Base-by-base conservation (phyloP, 2,113 vertebrate species). In the Lophotis ruficrista region DNA sequence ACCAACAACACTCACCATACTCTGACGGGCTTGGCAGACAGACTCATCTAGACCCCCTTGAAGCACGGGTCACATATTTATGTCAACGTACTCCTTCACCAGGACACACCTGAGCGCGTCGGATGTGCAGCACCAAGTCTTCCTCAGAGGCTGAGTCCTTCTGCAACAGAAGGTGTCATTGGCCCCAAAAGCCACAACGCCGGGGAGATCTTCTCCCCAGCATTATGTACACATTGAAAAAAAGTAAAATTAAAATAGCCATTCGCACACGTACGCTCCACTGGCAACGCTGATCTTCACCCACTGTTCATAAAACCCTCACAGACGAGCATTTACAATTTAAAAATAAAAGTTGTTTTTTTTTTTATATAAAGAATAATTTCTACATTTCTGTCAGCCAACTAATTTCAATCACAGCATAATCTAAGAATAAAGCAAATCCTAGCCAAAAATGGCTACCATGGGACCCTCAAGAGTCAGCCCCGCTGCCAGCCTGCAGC, bases 361-460 rank as follows among this genome's bases (percentile, higher is more conserved):
- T 30, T 35, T 17, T 43, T 18, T 66, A 43, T 43, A 43, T 68
- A 31, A 71, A 64, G 37, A 94, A 61, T 79, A 84, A 88, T 80
- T 77, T 75, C 85, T 89, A 97, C 56, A 45, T 53, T 89, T 87
- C 60, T 87, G 83, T 89, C 83, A 89, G 86, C 71, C 92, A 96
- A 75, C 87, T 97, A 87, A 83, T 90, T 84, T 97, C 84, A 87
- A 92, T 97, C 93, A 94, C 12, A 4, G 86, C 80, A 82, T 87
- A 87, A 96, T 94, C 96, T 96, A 94, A 94, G 51, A 95, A 81
- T 66, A 90, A 94, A 95, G 89, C 83, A 90, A 84, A 95, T 77
- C 71, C 91, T 90, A 88, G 76, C 92, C 90, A 71, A 60, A 80
- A 89, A 50, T 13, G 87, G 76, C 81, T 87, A 72, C 65, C 45